Percentiles rank a stretch among this genome's conserved stretches.
Conservation (phyloP, 2,888 invertebrate species). For the Cephus spinipes region DNA sequence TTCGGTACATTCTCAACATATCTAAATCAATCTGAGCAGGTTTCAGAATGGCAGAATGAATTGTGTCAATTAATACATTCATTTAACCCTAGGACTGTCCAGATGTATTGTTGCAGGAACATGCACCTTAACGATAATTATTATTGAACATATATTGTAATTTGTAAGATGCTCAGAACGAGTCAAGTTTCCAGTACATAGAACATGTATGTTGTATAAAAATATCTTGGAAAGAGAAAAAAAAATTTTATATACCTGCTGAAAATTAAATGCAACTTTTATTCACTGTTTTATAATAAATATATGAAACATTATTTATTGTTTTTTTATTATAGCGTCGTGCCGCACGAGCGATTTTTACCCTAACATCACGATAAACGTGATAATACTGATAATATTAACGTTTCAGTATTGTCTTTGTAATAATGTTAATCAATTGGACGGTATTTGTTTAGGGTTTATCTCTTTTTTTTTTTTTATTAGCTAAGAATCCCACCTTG, state of each 20-base stretch:
- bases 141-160: conserved; percentile 43
- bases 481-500: neutral
- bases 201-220: conserved; percentile 35
- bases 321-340: conserved; percentile 14
- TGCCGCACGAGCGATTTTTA: neutral
- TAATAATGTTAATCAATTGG: neutral
- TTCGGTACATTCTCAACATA: conserved; percentile 59
- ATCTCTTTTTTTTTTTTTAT: neutral
- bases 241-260: conserved; percentile 38
- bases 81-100: conserved; percentile 55
- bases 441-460: neutral
- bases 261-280: conserved; percentile 47
- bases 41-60: conserved; percentile 59
- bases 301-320: conserved; percentile 41
- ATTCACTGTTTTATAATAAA: conserved; percentile 52
- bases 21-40: conserved; percentile 60
- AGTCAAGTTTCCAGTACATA: conserved; percentile 30
- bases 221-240: conserved; percentile 30
- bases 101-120: conserved; percentile 44
- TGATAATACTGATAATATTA: neutral
- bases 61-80: conserved; percentile 59
- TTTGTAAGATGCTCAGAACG: conserved; percentile 47
- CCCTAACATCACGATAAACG: neutral
- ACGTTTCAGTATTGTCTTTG: neutral
- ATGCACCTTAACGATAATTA: conserved; percentile 26